Evolutionary conservation across 2,888 invertebrate genomes (phyloP).

Genomic region (Megaustenia siamemsis): DNA sequence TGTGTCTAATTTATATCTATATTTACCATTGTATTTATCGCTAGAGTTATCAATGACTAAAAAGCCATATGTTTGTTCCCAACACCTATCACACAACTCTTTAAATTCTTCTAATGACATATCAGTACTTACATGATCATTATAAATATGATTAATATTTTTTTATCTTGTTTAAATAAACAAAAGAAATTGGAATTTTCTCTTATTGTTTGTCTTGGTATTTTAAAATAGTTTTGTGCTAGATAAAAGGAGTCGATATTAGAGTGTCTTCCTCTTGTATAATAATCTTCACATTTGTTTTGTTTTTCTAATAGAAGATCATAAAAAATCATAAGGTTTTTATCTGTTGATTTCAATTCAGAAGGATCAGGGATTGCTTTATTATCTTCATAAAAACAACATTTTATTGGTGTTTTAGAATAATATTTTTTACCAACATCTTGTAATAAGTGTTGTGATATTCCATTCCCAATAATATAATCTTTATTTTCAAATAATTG

Average conservation of each 20-base stretch:
- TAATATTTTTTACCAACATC: background rate
- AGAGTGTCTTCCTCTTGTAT: background rate
- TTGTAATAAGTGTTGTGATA: background rate
- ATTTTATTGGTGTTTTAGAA: background rate
- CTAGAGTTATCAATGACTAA: too few relatives aligned
- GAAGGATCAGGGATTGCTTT: background rate
- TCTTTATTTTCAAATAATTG: background rate
- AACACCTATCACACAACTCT: background rate
- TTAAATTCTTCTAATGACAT: slow-evolving; percentile 3
- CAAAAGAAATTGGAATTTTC: slow-evolving; percentile 20
- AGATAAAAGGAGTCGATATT: slow-evolving; percentile 40
- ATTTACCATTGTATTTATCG: too few relatives aligned
- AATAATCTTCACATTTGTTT: slow-evolving; percentile 32
- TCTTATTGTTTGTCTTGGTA: slow-evolving; percentile 35
- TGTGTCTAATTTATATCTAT: too few relatives aligned
- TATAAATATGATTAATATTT: background rate
- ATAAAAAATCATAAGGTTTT: slow-evolving; percentile 6
- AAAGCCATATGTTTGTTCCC: slow-evolving; percentile 3
- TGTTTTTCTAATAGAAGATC: slow-evolving; percentile 33
- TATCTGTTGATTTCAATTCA: background rate
- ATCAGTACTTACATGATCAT: background rate
- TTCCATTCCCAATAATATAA: background rate
- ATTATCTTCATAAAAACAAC: background rate
- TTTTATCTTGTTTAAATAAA: slow-evolving; percentile 20
- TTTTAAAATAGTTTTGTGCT: slow-evolving; percentile 28